Evolutionary conservation across 2,113 vertebrate genomes (phyloP).

Genomic region (Progne subis): DNA sequence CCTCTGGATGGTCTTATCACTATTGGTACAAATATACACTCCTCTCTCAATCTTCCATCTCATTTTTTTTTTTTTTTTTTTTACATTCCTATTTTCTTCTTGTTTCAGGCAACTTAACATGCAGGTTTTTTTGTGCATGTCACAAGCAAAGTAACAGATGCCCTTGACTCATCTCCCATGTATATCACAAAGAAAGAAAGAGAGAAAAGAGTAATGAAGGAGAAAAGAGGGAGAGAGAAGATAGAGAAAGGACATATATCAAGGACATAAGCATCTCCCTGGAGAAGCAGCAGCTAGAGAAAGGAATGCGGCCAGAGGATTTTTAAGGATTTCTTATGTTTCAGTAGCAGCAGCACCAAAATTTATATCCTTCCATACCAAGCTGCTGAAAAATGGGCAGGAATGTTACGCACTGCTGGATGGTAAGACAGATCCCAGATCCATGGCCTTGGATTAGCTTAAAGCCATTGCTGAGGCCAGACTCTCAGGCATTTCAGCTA

Average conservation of each 20-base stretch:
- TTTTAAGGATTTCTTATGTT: background rate
- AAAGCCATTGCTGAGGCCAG: background rate
- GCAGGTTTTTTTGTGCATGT: background rate
- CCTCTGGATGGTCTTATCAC: background rate
- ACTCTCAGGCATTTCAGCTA: background rate
- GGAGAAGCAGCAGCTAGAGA: background rate
- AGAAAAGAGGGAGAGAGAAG: background rate
- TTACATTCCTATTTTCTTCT: background rate
- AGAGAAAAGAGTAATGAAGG: background rate
- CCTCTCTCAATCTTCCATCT: background rate
- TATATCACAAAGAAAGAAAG: background rate
- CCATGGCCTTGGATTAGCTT: background rate
- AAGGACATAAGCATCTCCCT: background rate
- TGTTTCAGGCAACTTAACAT: background rate
- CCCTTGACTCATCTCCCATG: background rate
- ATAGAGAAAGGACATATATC: background rate
- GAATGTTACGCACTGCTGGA: background rate
- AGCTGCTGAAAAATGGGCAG: conserved; percentile 12
- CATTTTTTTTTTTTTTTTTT: background rate
- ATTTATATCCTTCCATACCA: background rate
- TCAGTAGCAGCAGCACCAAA: background rate
- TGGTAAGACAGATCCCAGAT: conserved; percentile 4
- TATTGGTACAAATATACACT: background rate
- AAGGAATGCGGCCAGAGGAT: background rate
- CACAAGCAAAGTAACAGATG: background rate